Conservation (phyloP, 2,888 invertebrate genomes). For the Sisyra nigra region DNA sequence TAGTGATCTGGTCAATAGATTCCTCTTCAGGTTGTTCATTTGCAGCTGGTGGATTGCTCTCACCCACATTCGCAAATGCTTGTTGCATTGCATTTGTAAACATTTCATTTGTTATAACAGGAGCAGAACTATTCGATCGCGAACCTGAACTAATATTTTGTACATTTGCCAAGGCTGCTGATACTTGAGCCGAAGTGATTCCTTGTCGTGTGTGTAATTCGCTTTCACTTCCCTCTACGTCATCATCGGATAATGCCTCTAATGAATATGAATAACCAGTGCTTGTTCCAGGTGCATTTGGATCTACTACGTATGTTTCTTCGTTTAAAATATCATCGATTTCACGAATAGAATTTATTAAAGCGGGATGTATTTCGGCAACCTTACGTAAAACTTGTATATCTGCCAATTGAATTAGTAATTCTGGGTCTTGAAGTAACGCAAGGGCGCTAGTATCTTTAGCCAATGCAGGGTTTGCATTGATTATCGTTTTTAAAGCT, state of each 20-base stretch:
- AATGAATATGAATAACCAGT: conserved; percentile 33
- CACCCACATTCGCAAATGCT: conserved; percentile 32
- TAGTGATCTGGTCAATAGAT: conserved; percentile 19
- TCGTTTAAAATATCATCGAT: conserved; percentile 19
- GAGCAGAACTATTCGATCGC: conserved; percentile 17
- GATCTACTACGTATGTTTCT: conserved; percentile 34
- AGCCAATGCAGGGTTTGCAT: conserved; percentile 49
- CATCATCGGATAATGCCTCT: conserved; percentile 35
- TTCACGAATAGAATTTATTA: conserved; percentile 32
- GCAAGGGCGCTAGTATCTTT: conserved; percentile 58
- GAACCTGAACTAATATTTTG: conserved; percentile 18
- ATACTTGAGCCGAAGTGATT: conserved; percentile 59
- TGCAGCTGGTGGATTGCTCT: conserved; percentile 13
- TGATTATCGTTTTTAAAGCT: conserved; percentile 48
- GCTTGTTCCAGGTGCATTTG: conserved; percentile 33
- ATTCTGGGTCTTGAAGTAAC: conserved; percentile 58
- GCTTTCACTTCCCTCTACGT: conserved; percentile 32
- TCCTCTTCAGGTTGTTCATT: conserved; percentile 19
- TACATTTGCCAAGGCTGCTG: conserved; percentile 52
- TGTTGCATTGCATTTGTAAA: conserved; percentile 63
- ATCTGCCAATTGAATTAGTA: conserved; percentile 54
- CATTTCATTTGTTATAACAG: conserved; percentile 57
- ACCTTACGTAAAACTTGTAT: conserved; percentile 49
- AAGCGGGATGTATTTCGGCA: conserved; percentile 48
- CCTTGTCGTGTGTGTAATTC: conserved; percentile 25